Evolutionary conservation across 2,888 invertebrate genomes (phyloP).

Genomic region (Caenorhabditis zanzibari): DNA sequence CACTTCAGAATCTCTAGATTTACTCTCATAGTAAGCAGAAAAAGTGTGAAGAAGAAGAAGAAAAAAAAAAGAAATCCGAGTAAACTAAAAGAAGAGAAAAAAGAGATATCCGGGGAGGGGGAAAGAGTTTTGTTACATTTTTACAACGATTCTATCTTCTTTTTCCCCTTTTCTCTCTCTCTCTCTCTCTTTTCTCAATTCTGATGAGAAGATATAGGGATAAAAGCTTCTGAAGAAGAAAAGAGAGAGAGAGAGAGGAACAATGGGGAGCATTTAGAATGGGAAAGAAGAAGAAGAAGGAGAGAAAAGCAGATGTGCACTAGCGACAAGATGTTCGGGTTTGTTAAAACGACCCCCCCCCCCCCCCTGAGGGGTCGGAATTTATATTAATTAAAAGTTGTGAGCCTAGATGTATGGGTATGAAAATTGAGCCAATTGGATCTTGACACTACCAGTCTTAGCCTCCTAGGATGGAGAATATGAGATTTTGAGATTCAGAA

Average conservation of each 20-base stretch:
- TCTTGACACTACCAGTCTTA: no score
- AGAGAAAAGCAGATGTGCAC: no score
- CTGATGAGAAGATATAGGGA: background rate
- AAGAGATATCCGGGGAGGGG: background rate
- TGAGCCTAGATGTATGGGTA: no score
- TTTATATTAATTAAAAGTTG: no score
- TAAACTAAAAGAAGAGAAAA: conserved; percentile 5
- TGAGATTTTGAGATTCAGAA: no score
- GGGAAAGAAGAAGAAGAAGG: no score
- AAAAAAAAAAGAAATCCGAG: conserved; percentile 6
- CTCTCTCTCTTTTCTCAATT: background rate
- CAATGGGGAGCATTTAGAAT: no score
- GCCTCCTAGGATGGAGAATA: no score
- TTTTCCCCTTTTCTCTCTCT: background rate
- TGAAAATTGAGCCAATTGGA: no score
- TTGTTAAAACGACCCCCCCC: no score
- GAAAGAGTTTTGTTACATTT: conserved; percentile 36
- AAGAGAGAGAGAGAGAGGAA: background rate
- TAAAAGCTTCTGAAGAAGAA: background rate
- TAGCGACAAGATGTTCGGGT: no score
- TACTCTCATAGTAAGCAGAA: background rate
- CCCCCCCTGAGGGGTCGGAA: no score
- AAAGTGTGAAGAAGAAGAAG: background rate
- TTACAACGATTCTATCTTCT: background rate
- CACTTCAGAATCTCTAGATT: background rate